Percentiles rank a stretch among this genome's conserved stretches.
These are phyloP conservation scores for Heliconius himera DNA, from an alignment of 1,140 invertebrate genomes.

Conservation along the genomic window DNA sequence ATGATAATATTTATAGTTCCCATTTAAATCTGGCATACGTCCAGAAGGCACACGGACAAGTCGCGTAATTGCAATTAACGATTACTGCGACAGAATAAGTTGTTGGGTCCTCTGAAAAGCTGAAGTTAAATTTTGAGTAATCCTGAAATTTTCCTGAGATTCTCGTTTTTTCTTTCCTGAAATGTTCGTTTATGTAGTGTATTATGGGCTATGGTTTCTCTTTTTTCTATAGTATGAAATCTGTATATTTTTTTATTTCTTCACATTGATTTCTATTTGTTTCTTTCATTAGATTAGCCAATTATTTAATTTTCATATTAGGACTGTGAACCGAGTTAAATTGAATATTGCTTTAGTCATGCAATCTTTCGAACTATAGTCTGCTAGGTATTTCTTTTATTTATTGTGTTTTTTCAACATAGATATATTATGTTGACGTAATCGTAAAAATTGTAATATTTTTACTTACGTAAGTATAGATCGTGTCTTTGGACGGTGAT, in stretches of 20 bases:
- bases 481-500: too few species aligned
- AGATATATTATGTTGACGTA: too few species aligned
- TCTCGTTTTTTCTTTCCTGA: too few species aligned
- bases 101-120: background rate
- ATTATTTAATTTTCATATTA: background rate
- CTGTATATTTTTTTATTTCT: too few species aligned
- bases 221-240: too few species aligned
- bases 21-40: conserved; percentile 30
- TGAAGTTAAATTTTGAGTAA: background rate
- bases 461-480: too few species aligned
- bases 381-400: background rate
- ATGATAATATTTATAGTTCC: conserved; percentile 24
- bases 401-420: background rate
- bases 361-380: background rate
- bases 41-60: conserved; percentile 29
- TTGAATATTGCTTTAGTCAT: conserved; percentile 2
- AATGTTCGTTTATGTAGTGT: background rate
- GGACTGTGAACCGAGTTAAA: background rate
- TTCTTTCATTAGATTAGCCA: background rate
- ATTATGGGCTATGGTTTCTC: too few species aligned
- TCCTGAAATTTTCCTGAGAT: background rate
- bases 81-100: conserved; percentile 27
- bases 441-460: too few species aligned
- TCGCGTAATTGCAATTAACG: conserved; percentile 38
- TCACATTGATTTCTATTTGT: background rate